phyloP scores from a whole-genome alignment of 2,888 invertebrate species.

The Trachelus stipa region DNA sequence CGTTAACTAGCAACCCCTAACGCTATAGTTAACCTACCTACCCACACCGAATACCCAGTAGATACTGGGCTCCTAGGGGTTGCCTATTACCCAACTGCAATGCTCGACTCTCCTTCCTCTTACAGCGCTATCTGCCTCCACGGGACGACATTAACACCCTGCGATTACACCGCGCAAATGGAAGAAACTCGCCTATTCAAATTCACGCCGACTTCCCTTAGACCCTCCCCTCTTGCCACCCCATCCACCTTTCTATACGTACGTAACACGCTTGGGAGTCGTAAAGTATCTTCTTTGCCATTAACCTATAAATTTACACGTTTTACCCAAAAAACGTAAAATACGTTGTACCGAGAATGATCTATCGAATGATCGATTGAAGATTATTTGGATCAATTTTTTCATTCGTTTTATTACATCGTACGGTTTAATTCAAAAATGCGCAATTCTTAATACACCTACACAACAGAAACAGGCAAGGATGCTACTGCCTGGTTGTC shows the following conservation, averaged over 20 bases:
- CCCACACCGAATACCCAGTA: not conserved
- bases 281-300: not conserved
- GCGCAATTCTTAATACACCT: not conserved
- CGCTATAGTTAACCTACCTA: not conserved
- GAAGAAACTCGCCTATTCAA: slow-evolving; percentile 43
- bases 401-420: too few relatives aligned
- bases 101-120: slow-evolving; percentile 11
- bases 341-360: too few relatives aligned
- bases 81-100: slow-evolving; percentile 4
- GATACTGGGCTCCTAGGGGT: slow-evolving; percentile 10
- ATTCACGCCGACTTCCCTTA: slow-evolving; percentile 12
- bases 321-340: too few relatives aligned
- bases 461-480: not conserved
- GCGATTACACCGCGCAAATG: slow-evolving; percentile 49
- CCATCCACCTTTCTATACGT: not conserved
- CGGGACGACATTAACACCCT: slow-evolving; percentile 46
- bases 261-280: not conserved
- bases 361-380: too few relatives aligned
- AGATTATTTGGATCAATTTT: too few relatives aligned
- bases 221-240: not conserved
- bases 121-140: slow-evolving; percentile 25
- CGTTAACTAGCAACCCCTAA: not conserved
- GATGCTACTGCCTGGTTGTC: not conserved
- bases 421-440: too few relatives aligned
- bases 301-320: not conserved